Base-by-base conservation (phyloP, 2,888 invertebrate genomes). In the Cinara cedri region DNA sequence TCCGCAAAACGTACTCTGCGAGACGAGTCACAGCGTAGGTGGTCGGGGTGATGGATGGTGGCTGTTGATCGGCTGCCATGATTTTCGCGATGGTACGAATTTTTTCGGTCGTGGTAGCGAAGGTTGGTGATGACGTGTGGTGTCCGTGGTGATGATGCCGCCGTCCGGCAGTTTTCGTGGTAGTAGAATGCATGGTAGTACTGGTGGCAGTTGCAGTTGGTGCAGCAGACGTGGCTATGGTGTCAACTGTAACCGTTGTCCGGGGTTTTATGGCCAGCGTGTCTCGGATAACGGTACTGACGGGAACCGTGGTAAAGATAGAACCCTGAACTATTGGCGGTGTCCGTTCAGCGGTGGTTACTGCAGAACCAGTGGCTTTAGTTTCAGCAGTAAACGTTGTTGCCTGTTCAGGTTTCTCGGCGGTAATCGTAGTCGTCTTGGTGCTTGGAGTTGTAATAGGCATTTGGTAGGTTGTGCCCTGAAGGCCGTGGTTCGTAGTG, bases 371-470 rank as follows among this genome's bases (percentile, higher is more conserved):
- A 21, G 63, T 70, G 8, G 83, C 34, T 34, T 3, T 6, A 34
- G 34, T 34, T 3, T 6, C 6, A 6, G 34, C 34, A 6, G 6
- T 34, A 6, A 34, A 60, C 3, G 60, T 16, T 10, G 26, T 26
- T 82, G 11, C 81, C 72, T 74, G 82, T 83, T 16, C 16, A 6
- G 34, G 34, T 3, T 26, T 24, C 84, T 84, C n/a, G 26, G 85
- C 60, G 34, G 34, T 34, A 6, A 6, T 34, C 34, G 34, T 6
- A 6, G 34, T n/a, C 34, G 34, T n/a, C 34, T 34, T 6, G 34
- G 34, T 3, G 34, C 34, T 34, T 6, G 3, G 34, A n/a, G 34
- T 34, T 6, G 34, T 4, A 34, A 6, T 34, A 34, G 34, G 34
- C 34, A 6, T 34, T 34, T 34, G 34, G 34, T 34, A 6, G 6